Percentiles rank a stretch among this genome's conserved stretches.
These are phyloP conservation scores for Copidosoma aretas DNA, from an alignment of 2,888 invertebrate species.

Conservation along the genomic window DNA sequence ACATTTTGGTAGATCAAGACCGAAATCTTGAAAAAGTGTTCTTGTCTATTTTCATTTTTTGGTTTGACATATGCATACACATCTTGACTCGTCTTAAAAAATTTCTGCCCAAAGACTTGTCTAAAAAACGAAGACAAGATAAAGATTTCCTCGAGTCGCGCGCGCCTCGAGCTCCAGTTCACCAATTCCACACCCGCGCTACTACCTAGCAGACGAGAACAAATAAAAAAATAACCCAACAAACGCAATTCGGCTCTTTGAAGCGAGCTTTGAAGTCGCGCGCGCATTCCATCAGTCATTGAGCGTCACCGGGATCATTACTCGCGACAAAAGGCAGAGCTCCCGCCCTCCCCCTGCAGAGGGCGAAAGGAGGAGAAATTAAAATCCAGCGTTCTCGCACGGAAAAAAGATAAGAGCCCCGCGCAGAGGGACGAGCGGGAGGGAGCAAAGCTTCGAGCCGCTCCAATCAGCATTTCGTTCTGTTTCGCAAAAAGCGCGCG, in stretches of 20 bases:
- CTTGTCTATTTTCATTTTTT: too few relatives aligned
- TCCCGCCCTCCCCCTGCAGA: background rate
- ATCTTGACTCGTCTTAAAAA: too few relatives aligned
- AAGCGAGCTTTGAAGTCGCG: background rate
- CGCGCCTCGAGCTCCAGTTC: too few relatives aligned
- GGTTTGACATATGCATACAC: too few relatives aligned
- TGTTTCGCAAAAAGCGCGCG: conserved; percentile 8
- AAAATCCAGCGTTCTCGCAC: background rate
- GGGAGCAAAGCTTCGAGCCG: conserved; percentile 3
- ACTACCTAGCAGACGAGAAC: background rate
- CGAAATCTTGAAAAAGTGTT: too few relatives aligned
- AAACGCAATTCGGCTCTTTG: background rate
- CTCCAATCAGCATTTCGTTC: conserved; percentile 33
- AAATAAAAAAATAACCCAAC: background rate
- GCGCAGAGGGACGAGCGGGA: background rate
- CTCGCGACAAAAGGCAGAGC: background rate
- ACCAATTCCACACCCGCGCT: too few relatives aligned
- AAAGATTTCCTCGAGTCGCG: too few relatives aligned
- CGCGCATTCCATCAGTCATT: background rate
- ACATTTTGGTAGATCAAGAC: too few relatives aligned
- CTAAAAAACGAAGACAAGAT: too few relatives aligned
- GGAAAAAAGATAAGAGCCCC: too few relatives aligned
- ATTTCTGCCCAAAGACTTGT: too few relatives aligned
- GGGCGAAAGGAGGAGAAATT: background rate
- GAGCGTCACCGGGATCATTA: background rate